Evolutionary conservation across 2,113 vertebrate genomes (phyloP).

Genomic region (Psettodes erumei): DNA sequence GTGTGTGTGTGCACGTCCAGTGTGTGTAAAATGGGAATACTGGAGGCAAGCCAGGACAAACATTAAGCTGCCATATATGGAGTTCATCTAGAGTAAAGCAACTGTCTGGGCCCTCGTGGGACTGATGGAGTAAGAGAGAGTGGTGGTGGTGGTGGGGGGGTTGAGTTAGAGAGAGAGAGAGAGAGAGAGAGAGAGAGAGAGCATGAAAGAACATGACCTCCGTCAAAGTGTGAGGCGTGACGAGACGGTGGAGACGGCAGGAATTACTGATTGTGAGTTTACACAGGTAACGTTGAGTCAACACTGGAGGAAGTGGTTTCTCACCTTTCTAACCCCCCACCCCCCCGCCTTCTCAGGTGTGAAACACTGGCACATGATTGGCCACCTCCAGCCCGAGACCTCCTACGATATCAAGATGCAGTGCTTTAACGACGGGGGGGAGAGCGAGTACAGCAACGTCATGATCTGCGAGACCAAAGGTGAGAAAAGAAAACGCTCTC

Average conservation of each 20-base stretch:
- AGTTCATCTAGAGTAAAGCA: constrained; percentile 76
- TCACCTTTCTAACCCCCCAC: constrained; percentile 44
- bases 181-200: constrained; percentile 26
- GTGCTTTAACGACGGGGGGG: constrained; percentile 92
- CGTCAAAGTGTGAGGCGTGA: constrained; percentile 33
- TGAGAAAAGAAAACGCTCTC: constrained; percentile 71
- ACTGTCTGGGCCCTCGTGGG: constrained; percentile 72
- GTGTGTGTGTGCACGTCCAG: constrained; percentile 40
- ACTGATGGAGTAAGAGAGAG: constrained; percentile 41
- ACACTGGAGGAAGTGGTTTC: constrained; percentile 30
- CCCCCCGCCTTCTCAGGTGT: constrained; percentile 79
- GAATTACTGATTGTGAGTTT: constrained; percentile 24
- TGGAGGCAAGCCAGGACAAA: constrained; percentile 83
- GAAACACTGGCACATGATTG: constrained; percentile 94
- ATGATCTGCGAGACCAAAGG: constrained; percentile 98
- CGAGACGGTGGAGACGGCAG: constrained; percentile 14
- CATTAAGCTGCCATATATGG: constrained; percentile 84
- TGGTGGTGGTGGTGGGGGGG: background rate
- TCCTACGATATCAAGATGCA: constrained; percentile 99
- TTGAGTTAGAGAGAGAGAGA: background rate
- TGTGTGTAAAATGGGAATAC: constrained; percentile 60
- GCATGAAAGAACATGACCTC: constrained; percentile 63
- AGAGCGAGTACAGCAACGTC: constrained; percentile 96
- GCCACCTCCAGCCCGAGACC: constrained; percentile 91
- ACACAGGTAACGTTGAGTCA: constrained; percentile 34